phyloP scores from a whole-genome alignment of 2,888 invertebrate species.

The Fissipunctia ypsillon region DNA sequence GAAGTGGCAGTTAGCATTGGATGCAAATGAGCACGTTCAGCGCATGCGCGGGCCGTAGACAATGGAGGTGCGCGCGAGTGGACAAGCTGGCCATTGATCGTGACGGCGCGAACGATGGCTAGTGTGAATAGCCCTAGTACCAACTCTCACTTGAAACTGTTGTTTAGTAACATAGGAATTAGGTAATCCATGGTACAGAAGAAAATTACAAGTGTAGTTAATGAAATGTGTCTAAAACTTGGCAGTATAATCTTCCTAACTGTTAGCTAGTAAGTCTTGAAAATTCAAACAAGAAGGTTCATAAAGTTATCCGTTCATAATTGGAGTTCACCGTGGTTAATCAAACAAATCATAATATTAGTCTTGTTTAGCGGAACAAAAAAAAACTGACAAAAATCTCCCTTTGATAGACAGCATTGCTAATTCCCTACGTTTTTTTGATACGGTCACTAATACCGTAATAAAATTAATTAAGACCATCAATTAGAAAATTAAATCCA shows the following conservation, averaged over 20 bases:
- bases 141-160: constrained; percentile 32
- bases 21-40: constrained; percentile 63
- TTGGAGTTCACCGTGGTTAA: constrained; percentile 6
- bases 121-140: constrained; percentile 16
- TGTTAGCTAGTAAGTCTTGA: neutral
- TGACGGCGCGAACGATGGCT: constrained; percentile 33
- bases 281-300: neutral
- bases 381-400: constrained; percentile 17
- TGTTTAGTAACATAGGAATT: neutral
- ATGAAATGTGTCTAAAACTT: neutral
- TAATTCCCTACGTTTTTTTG: constrained; percentile 4
- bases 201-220: neutral
- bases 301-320: neutral
- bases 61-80: constrained; percentile 57
- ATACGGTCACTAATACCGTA: constrained; percentile 16
- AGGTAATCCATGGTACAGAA: neutral
- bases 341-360: constrained; percentile 6
- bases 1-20: constrained; percentile 63
- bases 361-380: constrained; percentile 29
- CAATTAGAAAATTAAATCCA: constrained; percentile 45
- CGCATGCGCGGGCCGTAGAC: constrained; percentile 51
- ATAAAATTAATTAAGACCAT: constrained; percentile 25
- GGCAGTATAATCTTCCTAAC: neutral
- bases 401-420: constrained; percentile 13
- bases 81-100: constrained; percentile 34